Conservation (phyloP, 2,113 vertebrate species). For the Colossoma macropomum region DNA sequence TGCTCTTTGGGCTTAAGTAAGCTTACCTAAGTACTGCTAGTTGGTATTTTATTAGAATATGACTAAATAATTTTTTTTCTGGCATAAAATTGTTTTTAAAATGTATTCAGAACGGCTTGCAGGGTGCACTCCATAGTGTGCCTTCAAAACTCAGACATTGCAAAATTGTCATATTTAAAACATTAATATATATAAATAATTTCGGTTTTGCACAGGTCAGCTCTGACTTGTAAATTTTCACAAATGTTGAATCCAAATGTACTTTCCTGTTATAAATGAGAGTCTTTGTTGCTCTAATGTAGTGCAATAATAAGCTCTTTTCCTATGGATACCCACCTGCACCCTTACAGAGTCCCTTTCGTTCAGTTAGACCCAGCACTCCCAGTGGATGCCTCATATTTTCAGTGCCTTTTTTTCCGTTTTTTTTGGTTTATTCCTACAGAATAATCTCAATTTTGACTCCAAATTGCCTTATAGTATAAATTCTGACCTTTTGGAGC, state of each 20-base stretch:
- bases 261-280: neutral
- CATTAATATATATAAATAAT: neutral
- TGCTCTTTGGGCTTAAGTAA: neutral
- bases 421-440: slow-evolving; percentile 41
- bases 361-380: slow-evolving; percentile 21
- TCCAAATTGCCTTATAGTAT: slow-evolving; percentile 11
- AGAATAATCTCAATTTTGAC: slow-evolving; percentile 44
- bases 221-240: neutral
- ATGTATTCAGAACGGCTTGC: neutral
- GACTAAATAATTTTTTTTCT: neutral
- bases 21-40: too few relatives aligned
- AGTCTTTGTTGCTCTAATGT: neutral
- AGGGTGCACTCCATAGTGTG: neutral
- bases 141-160: too few relatives aligned
- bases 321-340: slow-evolving; percentile 60
- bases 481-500: slow-evolving; percentile 42
- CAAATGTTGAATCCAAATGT: neutral
- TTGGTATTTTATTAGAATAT: neutral
- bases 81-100: neutral
- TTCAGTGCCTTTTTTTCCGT: neutral
- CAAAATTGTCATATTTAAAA: neutral
- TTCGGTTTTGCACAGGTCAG: neutral
- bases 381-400: slow-evolving; percentile 38
- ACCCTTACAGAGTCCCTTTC: slow-evolving; percentile 62
- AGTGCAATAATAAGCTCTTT: slow-evolving; percentile 7